Conservation (phyloP, 2,888 invertebrate genomes). For the Agriopis leucophaearia region DNA sequence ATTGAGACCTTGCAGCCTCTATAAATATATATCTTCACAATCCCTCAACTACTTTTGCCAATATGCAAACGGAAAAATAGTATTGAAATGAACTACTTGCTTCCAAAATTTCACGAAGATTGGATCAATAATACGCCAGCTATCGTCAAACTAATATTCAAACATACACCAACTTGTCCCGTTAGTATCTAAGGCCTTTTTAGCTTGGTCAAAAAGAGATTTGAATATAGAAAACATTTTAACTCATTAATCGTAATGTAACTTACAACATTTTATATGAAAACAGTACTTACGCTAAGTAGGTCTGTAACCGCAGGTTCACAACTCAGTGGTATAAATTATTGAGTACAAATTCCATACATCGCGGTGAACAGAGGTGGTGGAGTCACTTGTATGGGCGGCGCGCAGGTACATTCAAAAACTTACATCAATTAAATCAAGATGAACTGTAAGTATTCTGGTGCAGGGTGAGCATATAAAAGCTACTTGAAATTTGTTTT, state of each 20-base stretch:
- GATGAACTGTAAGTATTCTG: conserved; percentile 62
- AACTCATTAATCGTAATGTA: not conserved
- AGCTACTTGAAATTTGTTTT: not conserved
- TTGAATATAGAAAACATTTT: not conserved
- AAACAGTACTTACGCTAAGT: conserved; percentile 55
- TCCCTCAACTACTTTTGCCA: no score
- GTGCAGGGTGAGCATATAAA: conserved; percentile 33
- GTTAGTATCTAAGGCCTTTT: no score
- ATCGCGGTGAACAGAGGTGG: conserved; percentile 69
- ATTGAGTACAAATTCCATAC: conserved; percentile 82
- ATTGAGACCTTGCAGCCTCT: no score
- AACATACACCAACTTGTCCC: no score
- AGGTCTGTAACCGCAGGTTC: conserved; percentile 52
- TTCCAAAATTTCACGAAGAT: no score
- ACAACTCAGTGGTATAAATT: conserved; percentile 68
- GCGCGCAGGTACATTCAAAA: conserved; percentile 77
- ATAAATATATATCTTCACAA: no score
- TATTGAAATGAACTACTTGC: no score
- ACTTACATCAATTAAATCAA: conserved; percentile 81
- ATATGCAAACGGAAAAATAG: no score
- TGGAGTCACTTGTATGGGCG: conserved; percentile 66
- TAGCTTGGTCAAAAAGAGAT: not conserved
- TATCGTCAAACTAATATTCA: no score
- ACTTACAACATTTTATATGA: conserved; percentile 2
- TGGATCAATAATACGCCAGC: no score